Evolutionary conservation across 2,113 vertebrate genomes (phyloP), one percentile per base, ranked within the genome.

Genomic region (Cygnus atratus): DNA sequence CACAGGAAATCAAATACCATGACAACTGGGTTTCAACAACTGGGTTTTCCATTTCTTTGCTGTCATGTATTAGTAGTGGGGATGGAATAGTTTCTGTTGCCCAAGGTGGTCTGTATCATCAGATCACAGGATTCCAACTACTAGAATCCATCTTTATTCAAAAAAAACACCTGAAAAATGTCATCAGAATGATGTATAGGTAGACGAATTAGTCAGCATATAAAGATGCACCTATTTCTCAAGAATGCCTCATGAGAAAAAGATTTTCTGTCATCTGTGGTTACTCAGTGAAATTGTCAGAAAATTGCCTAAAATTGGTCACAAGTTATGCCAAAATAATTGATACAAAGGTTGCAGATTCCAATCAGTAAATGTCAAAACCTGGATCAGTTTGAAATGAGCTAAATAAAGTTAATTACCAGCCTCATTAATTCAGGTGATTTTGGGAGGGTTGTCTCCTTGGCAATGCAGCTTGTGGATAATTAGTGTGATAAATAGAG

Each of bases 341-440:
- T 81, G 48, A 93, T 89, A 46, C 41, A 90, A 65, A 95, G 70
- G 72, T 84, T 94, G 87, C 16, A 91, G 90, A 95, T 91, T 94
- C 72, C 90, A 96, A 92, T 62, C 83, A 88, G 83, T 82, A 95
- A 95, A 76, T 93, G 92, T 52, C 79, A 95, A 95, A 96, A 88
- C 25, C 39, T 73, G 85, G 81, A 68, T 88, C 70, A 86, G 72
- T 95, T 93, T 96, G 87, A 95, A 97, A 87, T 76, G 26, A 88
- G 67, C 73, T 90, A 92, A 97, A 91, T 35, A 58, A 55, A 93
- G 89, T 95, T 79, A 96, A 95, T 97, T 97, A 91, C 37, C 52
- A 87, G 79, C 44, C 31, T 90, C 74, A 95, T 98, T 96, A 96
- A 96, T 91, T 96, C 86, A 91, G 92, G 78, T 90, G 92, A 89